Evolutionary conservation across 2,888 invertebrate genomes (phyloP), one percentile per base, ranked within the genome.

Genomic region (Gymnocheta viridis): DNA sequence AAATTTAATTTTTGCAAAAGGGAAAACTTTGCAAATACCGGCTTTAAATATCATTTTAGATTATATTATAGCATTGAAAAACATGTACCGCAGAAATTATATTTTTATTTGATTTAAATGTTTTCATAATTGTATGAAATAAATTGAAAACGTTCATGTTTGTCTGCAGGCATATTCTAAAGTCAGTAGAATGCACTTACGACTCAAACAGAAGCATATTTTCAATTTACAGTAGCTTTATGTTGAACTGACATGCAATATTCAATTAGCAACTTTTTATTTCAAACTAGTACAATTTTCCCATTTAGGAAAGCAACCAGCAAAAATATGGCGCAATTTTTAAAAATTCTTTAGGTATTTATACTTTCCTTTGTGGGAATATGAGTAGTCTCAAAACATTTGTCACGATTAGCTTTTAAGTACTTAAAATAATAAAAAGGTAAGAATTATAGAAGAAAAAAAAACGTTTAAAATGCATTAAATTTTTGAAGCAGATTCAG

Each of bases 1-100:
- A 88, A 88, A 86, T 56, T 29, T 86, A 17, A 32, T 22, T 41
- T 19, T 27, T 5, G 9, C 14, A 38, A 35, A 29, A 54, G 3
- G n/a, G n/a, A 2, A 2, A 7, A 44, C 10, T 12, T 12, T 38
- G 35, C 1, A 38, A 2, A 44, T 10, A 44, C 6, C 17, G 44
- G 44, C 17, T 47, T 47, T 47, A n/a, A 47, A 19, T 19, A 19
- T 4, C n/a, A 47, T 9, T 19, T 47, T 22, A 27, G 4, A 49
- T 49, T 12, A 3, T 24, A 49, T 2, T 49, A 12, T 12, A 49
- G 12, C 24, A 51, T 51, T 14, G 6, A 32, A 17, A 32, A 60
- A 56, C n/a, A 7, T 47, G n/a, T 12, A 24, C 22, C n/a, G 9
- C 19, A 38, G 41, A 29, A 22, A 29, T 41, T 74, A 54, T 22